These are phyloP conservation scores for Eupithecia subumbrata DNA, from an alignment of 2,888 invertebrate genomes.

Conservation along the genomic window DNA sequence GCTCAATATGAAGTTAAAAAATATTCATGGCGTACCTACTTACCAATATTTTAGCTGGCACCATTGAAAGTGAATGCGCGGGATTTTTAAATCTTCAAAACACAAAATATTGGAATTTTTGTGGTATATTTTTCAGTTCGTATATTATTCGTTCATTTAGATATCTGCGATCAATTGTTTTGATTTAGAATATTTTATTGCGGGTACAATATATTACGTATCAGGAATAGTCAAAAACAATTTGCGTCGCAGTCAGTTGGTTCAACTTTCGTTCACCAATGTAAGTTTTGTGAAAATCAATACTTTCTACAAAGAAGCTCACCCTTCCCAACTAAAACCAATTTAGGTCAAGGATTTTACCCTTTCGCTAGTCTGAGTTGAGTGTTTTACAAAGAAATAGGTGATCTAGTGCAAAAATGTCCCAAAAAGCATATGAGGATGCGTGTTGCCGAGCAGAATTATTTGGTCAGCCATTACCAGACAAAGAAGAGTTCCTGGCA, in stretches of 20 bases:
- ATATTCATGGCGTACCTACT: background rate
- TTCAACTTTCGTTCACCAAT: background rate
- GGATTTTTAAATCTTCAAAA: background rate
- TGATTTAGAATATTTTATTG: background rate
- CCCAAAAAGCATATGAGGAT: constrained; percentile 88
- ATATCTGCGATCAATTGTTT: background rate
- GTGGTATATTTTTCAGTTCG: background rate
- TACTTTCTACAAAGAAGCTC: constrained; percentile 45
- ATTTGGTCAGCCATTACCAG: constrained; percentile 88
- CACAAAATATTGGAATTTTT: background rate
- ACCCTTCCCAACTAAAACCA: constrained; percentile 31
- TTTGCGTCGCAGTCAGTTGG: background rate
- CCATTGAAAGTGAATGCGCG: background rate
- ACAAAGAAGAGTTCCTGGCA: constrained; percentile 86
- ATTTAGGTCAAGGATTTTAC: constrained; percentile 52
- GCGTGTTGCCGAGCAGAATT: constrained; percentile 92
- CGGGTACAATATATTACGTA: background rate
- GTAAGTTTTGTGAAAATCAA: constrained; percentile 46
- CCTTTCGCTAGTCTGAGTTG: constrained; percentile 35
- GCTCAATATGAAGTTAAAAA: background rate
- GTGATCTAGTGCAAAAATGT: constrained; percentile 66
- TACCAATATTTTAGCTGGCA: background rate
- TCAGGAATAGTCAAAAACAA: background rate
- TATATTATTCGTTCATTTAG: background rate
- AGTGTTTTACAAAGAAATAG: constrained; percentile 17